Evolutionary conservation across 1,140 invertebrate genomes (phyloP), one percentile per base, ranked within the genome.

Genomic region (Protaetia brevitarsis): DNA sequence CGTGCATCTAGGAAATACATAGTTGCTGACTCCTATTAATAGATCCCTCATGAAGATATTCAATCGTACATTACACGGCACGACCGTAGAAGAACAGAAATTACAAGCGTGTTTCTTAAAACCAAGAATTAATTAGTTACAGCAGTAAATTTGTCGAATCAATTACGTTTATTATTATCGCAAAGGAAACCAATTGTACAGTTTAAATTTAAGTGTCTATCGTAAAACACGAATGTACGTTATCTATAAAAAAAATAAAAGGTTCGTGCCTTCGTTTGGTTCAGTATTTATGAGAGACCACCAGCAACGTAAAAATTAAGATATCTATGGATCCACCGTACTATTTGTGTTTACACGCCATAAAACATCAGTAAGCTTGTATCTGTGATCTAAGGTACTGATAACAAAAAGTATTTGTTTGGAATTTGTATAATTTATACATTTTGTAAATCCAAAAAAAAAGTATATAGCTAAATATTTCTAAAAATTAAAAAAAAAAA

Each of bases 21-120:
- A n/a, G n/a, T n/a, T n/a, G 19, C 41, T 51, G 41, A 51, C 26
- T 23, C 19, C 6, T 51, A 51, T 51, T 51, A 51, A 51, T 51
- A 51, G 26, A 51, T 51, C 26, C 5, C 19, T 23, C 41, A 10
- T 23, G 19, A 51, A 10, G 7, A 23, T 16, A 6, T 13, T 45
- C 13, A 10, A 10, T 4, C 41, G 16, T 51, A 23, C 6, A 8
- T 23, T 23, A n/a, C n/a, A n/a, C n/a, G n/a, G n/a, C n/a, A n/a
- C n/a, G n/a, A n/a, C n/a, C n/a, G n/a, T n/a, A n/a, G n/a, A n/a
- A n/a, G n/a, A n/a, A n/a, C 8, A 51, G 16, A 19, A 51, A 23
- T 51, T 51, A 23, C 16, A 51, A 19, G 16, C 19, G 41, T 45
- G 13, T 45, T 45, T 13, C 37, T 45, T 6, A 51, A 51, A 23